phyloP scores from a whole-genome alignment of 2,113 vertebrate species.

The Larimichthys crocea region DNA sequence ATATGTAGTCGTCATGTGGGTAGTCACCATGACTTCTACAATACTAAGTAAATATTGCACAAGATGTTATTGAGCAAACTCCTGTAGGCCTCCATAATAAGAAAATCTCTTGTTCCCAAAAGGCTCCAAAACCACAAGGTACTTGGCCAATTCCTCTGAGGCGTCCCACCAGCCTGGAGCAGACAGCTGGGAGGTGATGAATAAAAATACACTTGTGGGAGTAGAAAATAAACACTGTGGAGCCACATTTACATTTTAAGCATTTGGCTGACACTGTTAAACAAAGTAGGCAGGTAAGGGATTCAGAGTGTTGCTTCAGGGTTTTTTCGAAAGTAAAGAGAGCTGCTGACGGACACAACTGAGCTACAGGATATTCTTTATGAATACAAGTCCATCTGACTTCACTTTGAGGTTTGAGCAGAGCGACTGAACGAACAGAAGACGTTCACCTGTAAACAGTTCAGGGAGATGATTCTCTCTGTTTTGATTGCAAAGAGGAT shows the following conservation, averaged over 20 bases:
- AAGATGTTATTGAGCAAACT: constrained; percentile 8
- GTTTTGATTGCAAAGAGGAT: no score
- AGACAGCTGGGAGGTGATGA: constrained; percentile 38
- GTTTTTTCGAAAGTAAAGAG: not conserved
- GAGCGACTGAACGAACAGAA: not conserved
- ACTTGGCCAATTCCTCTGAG: constrained; percentile 31
- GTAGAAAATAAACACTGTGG: constrained; percentile 11
- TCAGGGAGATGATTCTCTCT: not conserved
- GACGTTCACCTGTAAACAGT: not conserved
- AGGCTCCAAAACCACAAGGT: not conserved
- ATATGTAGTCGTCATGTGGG: not conserved
- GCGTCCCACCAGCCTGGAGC: constrained; percentile 7
- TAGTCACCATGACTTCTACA: not conserved
- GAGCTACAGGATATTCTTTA: not conserved
- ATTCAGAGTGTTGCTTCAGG: constrained; percentile 7
- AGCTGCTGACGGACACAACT: constrained; percentile 24
- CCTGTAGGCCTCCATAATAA: not conserved
- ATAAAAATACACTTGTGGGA: constrained; percentile 35
- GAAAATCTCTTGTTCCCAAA: constrained; percentile 16
- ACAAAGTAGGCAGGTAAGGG: not conserved
- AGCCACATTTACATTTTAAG: constrained; percentile 36
- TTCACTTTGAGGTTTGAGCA: not conserved
- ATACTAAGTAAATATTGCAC: constrained; percentile 18
- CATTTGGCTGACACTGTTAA: constrained; percentile 11
- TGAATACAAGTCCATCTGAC: not conserved